Evolutionary conservation across 2,888 invertebrate genomes (phyloP), one percentile per base, ranked within the genome.

Genomic region (Aspidapion aeneum): DNA sequence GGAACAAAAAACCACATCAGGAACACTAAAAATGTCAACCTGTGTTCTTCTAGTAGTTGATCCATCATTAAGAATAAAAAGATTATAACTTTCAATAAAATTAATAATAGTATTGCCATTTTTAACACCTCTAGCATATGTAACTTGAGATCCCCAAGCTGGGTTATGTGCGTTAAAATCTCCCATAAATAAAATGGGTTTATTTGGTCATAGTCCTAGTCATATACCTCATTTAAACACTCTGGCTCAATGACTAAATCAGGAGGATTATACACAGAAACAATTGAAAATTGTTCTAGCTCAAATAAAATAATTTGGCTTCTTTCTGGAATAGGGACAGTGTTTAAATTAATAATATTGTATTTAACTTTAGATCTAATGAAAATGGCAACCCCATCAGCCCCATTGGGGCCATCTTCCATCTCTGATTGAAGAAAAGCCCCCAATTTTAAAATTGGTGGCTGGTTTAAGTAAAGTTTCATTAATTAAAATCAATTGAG

Each of bases 141-240:
- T 19, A 9, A 52, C 19, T 52, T n/a, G 3, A 7, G 52, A 52
- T 3, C 52, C 52, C 52, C 52, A 52, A 9, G 52, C 52, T n/a
- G n/a, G 19, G n/a, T n/a, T 52, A 52, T 52, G 52, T 18, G 52
- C 52, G n/a, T 52, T 52, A n/a, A 52, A 52, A n/a, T 48, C 49
- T n/a, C 49, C 49, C 9, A 48, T 48, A 48, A 52, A 52, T 5
- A 52, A 7, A 17, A 52, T 19, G 3, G 52, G 52, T 18, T 19
- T 52, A 7, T 19, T 19, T 3, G 17, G 17, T 18, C 52, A 9
- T 19, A n/a, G n/a, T n/a, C n/a, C n/a, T n/a, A 52, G 18, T 52
- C 52, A 17, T 9, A 52, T 9, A 52, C 18, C n/a, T 52, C 18
- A 19, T 52, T 19, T 19, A 52, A 19, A 5, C 3, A 9, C 7